These are phyloP conservation scores for Simalia tracyae DNA, from an alignment of 2,797 vertebrate species.

Conservation along the genomic window DNA sequence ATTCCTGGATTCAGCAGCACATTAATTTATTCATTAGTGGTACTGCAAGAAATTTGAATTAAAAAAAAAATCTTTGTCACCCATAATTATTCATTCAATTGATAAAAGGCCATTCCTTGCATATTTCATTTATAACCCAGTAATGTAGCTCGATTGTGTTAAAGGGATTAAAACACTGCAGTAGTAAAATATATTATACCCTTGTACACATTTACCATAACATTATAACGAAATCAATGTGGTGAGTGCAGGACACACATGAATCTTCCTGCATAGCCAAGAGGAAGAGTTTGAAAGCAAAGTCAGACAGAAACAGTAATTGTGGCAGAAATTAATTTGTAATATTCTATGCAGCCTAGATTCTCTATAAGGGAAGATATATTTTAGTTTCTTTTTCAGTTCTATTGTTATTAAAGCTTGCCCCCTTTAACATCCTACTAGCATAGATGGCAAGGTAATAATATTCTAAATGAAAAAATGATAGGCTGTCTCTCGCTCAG, in stretches of 20 bases:
- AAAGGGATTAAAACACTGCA: constrained; percentile 32
- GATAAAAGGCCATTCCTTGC: constrained; percentile 41
- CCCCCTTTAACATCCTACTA: too few relatives aligned
- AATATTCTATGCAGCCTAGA: too few relatives aligned
- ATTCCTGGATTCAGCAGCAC: constrained; percentile 41
- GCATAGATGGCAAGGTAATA: too few relatives aligned
- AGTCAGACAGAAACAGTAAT: too few relatives aligned
- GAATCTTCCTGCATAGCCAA: not conserved
- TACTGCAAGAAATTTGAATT: constrained; percentile 43
- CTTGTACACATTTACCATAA: not conserved
- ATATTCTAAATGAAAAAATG: too few relatives aligned
- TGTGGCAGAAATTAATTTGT: too few relatives aligned
- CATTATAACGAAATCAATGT: not conserved
- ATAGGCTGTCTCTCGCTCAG: too few relatives aligned
- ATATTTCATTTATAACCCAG: constrained; percentile 29
- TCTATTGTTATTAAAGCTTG: too few relatives aligned
- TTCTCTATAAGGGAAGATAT: too few relatives aligned
- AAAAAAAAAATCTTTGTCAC: constrained; percentile 40
- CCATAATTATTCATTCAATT: constrained; percentile 59
- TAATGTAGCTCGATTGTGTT: constrained; percentile 27
- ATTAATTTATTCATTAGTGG: constrained; percentile 42
- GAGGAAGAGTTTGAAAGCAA: not conserved
- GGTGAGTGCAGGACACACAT: not conserved
- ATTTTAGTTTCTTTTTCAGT: too few relatives aligned
- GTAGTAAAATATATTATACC: constrained; percentile 4